Percentiles rank a stretch among this genome's conserved stretches.
Conservation (phyloP, 2,797 vertebrate species). For the Ptychobarbus kaznakovi region DNA sequence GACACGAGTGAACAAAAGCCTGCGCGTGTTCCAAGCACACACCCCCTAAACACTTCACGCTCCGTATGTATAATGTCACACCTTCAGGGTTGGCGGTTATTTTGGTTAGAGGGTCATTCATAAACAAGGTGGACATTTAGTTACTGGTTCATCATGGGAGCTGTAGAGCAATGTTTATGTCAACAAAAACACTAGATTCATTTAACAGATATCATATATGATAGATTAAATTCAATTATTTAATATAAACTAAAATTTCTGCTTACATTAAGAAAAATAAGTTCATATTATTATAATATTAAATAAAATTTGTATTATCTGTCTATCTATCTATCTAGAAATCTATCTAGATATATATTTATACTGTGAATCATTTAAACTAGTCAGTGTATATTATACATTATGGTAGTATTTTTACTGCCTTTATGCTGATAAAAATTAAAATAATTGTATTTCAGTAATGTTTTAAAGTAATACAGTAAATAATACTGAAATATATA, state of each 20-base stretch:
- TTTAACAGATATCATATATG: background rate
- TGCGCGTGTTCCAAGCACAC: background rate
- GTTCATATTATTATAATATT: too few species aligned
- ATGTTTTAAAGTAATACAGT: background rate
- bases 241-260: too few species aligned
- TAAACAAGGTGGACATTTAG: background rate
- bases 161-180: background rate
- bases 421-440: background rate
- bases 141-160: background rate
- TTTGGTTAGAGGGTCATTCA: background rate
- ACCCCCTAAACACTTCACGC: conserved; percentile 13
- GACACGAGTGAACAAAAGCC: conserved; percentile 58
- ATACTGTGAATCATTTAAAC: too few species aligned
- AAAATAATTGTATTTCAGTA: background rate
- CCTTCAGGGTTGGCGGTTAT: background rate
- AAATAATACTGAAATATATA: too few species aligned
- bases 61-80: background rate
- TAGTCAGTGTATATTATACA: background rate
- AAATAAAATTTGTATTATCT: too few species aligned
- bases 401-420: background rate
- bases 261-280: too few species aligned
- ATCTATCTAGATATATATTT: too few species aligned
- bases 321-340: background rate
- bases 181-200: background rate
- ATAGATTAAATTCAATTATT: too few species aligned